Evolutionary conservation across 2,113 vertebrate genomes (phyloP), one percentile per base, ranked within the genome.

Genomic region (Salminus brasiliensis): DNA sequence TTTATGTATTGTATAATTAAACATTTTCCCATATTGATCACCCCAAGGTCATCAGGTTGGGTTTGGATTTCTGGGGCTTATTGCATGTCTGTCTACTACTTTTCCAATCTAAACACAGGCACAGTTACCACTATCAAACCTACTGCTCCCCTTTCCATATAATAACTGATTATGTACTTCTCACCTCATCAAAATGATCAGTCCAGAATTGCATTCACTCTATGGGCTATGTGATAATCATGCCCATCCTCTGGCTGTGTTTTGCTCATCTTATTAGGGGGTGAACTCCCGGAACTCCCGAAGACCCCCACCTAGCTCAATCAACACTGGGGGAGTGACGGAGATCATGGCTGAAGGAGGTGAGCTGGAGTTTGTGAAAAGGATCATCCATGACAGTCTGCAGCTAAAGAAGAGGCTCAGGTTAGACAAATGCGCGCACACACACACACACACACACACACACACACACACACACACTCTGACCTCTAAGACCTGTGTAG

Each of bases 271-370:
- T 39, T 70, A 57, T 69, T 84, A 99, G 98, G 98, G 97, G 82
- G 96, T 97, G 79, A 99, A 99, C 88, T 99, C 98, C 70, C 94
- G 97, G 87, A 99, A 97, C 89, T 94, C 97, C 5, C 94, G 95
- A n/a, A 93, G 98, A 32, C 95, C 97, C 13, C 98, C 97, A 72
- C 98, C 98, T 78, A 99, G 98, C 79, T 99, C 98, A 5, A 92
- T 99, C 78, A 99, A 99, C 88, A 99, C 98, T 0, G 98, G 98
- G 23, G 97, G 97, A 0, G 96, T 97, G 88, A 99, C 98, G 13
- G 97, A 99, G 91, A 99, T 99, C 87, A 99, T 99, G 97, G 98
- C 97, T 16, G 97, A 99, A 88, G 98, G 97, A 0, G 98, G 98
- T 18, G 98, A 99, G 83, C 89, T 99, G 76, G 98, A 99, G 88